Base-by-base conservation (phyloP, 2,113 vertebrate species). In the Sakesphorus luctuosus region DNA sequence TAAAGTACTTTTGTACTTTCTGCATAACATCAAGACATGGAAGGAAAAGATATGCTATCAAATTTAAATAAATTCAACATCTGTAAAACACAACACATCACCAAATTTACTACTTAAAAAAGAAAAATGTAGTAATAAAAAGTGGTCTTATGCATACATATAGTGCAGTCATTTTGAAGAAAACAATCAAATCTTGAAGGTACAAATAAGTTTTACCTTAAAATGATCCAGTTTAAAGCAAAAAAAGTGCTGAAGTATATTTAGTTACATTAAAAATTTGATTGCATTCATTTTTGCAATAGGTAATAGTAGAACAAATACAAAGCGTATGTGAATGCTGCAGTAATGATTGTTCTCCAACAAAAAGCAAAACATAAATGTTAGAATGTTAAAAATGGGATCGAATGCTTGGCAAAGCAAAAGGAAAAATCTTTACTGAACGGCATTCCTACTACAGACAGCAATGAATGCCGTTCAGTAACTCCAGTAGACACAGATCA, bases 11-110 rank as follows among this genome's bases (percentile, higher is more conserved):
- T 98, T 98, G 98, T 98, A 99, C 98, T 98, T 99, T 98, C 98
- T 99, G 99, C 99, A 99, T 99, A 98, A 99, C 99, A 99, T 99
- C 99, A 99, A 98, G 99, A 99, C 99, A 99, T 99, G 99, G 99
- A 99, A 99, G 99, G 99, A 98, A 99, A 98, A 98, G 97, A 97
- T 97, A 97, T 97, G 98, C 97, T 95, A 96, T 93, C 83, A 95
- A 97, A 96, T 95, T 95, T 88, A 97, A 98, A 96, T 96, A 94
- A 98, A 96, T 95, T 97, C 94, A 95, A 98, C 98, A 95, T 96
- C 94, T 44, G 97, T 97, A 95, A 97, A 97, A 97, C 97, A 97
- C 97, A 97, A 97, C 97, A 98, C 97, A 82, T 94, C 95, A 96
- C 95, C 96, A 90, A 92, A 97, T 98, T 97, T 96, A 95, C 96